phyloP scores from a whole-genome alignment of 2,113 vertebrate genomes.

The Alouatta palliata region DNA sequence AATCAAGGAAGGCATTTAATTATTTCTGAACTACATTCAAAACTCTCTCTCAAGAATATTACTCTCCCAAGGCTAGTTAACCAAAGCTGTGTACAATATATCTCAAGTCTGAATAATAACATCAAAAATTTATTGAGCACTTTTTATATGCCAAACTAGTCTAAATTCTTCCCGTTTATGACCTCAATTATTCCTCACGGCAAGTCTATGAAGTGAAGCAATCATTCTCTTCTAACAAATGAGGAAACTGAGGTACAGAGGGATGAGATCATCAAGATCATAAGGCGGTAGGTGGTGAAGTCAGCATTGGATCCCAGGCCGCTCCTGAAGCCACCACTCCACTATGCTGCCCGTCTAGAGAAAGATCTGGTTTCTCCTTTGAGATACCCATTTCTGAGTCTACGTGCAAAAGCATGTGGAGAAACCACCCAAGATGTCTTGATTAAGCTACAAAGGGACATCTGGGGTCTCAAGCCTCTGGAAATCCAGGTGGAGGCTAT shows the following conservation, averaged over 20 bases:
- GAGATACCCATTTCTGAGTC: neutral
- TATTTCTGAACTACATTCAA: conserved; percentile 80
- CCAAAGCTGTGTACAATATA: conserved; percentile 45
- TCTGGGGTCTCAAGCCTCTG: neutral
- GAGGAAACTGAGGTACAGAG: neutral
- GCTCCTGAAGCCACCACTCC: neutral
- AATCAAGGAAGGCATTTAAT: conserved; percentile 77
- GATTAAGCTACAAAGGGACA: neutral
- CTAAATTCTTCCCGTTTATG: neutral
- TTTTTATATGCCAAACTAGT: neutral
- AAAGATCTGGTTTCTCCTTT: neutral
- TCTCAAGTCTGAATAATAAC: neutral
- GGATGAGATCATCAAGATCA: neutral
- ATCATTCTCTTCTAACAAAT: neutral
- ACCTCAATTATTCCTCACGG: neutral
- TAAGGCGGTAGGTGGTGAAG: neutral
- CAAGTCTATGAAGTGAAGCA: neutral
- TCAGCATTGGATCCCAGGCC: neutral
- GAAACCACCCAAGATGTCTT: neutral
- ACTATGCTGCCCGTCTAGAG: neutral
- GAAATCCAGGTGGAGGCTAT: neutral
- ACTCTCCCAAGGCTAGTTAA: conserved; percentile 61
- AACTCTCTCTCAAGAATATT: conserved; percentile 56
- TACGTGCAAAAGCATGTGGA: neutral
- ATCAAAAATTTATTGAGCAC: neutral